phyloP scores from a whole-genome alignment of 2,113 vertebrate species.

The Otolemur garnettii region DNA sequence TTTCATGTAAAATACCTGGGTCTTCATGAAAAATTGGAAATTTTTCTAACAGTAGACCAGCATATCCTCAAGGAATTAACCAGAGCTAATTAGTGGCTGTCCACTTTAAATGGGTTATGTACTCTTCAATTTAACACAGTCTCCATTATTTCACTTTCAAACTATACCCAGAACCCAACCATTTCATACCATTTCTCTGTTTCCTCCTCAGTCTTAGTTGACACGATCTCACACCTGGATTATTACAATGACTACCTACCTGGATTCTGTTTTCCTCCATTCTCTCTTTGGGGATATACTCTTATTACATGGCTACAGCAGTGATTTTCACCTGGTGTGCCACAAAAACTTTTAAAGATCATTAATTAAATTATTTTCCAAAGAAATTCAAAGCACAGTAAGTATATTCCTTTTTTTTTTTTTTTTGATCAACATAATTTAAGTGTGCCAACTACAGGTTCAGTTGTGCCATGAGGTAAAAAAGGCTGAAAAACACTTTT shows the following conservation, averaged over 20 bases:
- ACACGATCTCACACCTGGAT: conserved; percentile 2
- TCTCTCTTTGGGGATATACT: background rate
- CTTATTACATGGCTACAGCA: background rate
- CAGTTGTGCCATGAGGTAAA: too few species aligned
- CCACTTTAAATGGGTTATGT: background rate
- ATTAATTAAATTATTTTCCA: too few species aligned
- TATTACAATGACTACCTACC: background rate
- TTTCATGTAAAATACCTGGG: background rate
- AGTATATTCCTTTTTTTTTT: too few species aligned
- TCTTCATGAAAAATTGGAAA: background rate
- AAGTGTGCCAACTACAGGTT: too few species aligned
- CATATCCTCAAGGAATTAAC: conserved; percentile 32
- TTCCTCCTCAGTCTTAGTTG: background rate
- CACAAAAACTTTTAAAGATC: too few species aligned
- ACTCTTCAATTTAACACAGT: background rate
- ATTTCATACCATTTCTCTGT: background rate
- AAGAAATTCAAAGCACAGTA: too few species aligned
- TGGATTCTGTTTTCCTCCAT: background rate
- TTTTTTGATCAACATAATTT: too few species aligned
- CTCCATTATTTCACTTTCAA: conserved; percentile 23
- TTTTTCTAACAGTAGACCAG: conserved; percentile 22
- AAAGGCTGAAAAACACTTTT: too few species aligned
- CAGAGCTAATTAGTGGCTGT: background rate
- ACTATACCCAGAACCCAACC: background rate
- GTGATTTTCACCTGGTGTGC: too few species aligned